Percentiles rank a stretch among this genome's conserved stretches.
Conservation (phyloP, 2,797 vertebrate species). For the Manis crassicaudata region DNA sequence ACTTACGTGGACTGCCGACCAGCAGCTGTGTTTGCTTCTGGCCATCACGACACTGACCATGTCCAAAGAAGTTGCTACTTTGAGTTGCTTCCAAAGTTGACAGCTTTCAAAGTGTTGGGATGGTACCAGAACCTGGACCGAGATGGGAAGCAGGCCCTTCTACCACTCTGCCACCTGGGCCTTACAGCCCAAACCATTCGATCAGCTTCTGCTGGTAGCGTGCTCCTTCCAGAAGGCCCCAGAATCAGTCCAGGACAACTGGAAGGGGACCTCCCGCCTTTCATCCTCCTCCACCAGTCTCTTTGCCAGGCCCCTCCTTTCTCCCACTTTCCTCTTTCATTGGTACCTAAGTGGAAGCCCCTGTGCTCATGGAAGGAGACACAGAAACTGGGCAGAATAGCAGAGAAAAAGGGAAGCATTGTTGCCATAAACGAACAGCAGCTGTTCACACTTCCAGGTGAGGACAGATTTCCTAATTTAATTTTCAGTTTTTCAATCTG, state of each 20-base stretch:
- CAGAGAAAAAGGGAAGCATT: background rate
- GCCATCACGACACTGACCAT: accelerated
- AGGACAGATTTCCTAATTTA: background rate
- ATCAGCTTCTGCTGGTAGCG: background rate
- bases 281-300: background rate
- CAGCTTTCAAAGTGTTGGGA: background rate
- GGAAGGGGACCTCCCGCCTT: background rate
- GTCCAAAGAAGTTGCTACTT: background rate
- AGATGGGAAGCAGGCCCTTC: background rate
- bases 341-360: background rate
- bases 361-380: background rate
- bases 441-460: background rate
- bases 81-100: background rate
- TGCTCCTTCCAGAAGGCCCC: background rate
- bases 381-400: background rate
- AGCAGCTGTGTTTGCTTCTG: background rate
- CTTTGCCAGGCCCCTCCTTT: background rate
- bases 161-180: background rate
- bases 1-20: background rate
- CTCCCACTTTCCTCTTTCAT: background rate
- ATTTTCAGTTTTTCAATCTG: background rate
- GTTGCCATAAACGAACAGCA: background rate
- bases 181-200: background rate
- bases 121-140: background rate
- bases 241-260: background rate